phyloP scores from a whole-genome alignment of 2,797 vertebrate species.

The Bucorvus abyssinicus region DNA sequence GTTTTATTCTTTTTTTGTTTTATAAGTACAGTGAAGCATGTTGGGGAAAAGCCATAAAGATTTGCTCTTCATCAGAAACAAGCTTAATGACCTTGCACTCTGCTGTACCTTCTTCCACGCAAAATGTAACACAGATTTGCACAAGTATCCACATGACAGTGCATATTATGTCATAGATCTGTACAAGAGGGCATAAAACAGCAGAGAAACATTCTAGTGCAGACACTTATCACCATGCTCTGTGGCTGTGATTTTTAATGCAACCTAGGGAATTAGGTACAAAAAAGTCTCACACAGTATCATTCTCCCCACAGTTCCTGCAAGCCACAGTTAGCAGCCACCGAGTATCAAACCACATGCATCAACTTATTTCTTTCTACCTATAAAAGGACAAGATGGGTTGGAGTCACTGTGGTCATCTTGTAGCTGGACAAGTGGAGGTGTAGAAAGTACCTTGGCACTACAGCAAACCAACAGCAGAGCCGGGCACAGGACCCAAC shows the following conservation, averaged over 20 bases:
- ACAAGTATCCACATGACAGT: neutral
- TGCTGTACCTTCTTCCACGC: neutral
- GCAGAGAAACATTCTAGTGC: neutral
- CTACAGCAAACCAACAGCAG: neutral
- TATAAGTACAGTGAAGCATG: neutral
- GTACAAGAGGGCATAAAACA: neutral
- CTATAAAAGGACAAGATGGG: neutral
- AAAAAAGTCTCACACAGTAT: neutral
- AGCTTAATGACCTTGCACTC: neutral
- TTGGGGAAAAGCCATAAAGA: neutral
- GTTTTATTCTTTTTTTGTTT: neutral
- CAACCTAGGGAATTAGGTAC: neutral
- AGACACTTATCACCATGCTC: neutral
- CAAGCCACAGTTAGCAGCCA: neutral
- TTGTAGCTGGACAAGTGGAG: neutral
- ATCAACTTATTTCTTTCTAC: neutral
- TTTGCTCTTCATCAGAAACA: neutral
- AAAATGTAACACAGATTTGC: neutral
- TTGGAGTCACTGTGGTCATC: neutral
- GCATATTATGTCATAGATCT: neutral
- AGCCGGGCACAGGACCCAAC: neutral
- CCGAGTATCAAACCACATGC: neutral
- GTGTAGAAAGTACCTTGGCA: neutral
- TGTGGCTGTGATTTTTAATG: conserved; percentile 1
- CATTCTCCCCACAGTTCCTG: neutral